phyloP scores from a whole-genome alignment of 2,113 vertebrate genomes.

The Pavo muticus region DNA sequence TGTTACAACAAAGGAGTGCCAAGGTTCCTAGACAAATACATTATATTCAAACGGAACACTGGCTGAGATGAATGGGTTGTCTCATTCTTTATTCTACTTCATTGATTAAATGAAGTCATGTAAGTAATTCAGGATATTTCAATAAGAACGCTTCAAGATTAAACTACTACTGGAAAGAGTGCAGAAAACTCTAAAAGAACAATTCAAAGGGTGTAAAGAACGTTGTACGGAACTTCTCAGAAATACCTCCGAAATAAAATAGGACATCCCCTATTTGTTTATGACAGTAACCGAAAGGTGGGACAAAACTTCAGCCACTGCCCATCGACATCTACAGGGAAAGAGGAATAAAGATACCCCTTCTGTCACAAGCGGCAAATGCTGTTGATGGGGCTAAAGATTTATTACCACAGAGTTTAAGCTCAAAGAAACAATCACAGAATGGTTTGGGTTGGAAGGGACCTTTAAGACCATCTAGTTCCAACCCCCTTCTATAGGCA shows the following conservation, averaged over 20 bases:
- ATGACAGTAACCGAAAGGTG: not conserved
- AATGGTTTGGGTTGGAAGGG: too few relatives aligned
- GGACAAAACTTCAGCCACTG: not conserved
- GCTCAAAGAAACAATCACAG: not conserved
- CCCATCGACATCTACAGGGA: not conserved
- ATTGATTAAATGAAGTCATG: conserved; percentile 6
- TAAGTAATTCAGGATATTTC: not conserved
- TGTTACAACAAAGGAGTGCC: not conserved
- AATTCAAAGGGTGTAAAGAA: not conserved
- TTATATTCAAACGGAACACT: not conserved
- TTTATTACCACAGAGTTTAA: not conserved
- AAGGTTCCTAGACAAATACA: conserved; percentile 15
- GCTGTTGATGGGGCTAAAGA: not conserved
- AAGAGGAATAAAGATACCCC: not conserved
- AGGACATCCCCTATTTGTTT: not conserved
- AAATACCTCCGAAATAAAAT: not conserved
- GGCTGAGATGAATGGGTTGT: not conserved
- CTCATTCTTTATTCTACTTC: not conserved
- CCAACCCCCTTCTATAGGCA: too few relatives aligned
- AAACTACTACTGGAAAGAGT: conserved; percentile 1
- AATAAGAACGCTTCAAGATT: not conserved
- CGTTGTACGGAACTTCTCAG: not conserved
- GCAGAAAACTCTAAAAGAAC: not conserved
- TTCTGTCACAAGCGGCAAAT: not conserved
- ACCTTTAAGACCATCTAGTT: too few relatives aligned